Evolutionary conservation across 2,888 invertebrate genomes (phyloP).

Genomic region (Invenusta paracnida): DNA sequence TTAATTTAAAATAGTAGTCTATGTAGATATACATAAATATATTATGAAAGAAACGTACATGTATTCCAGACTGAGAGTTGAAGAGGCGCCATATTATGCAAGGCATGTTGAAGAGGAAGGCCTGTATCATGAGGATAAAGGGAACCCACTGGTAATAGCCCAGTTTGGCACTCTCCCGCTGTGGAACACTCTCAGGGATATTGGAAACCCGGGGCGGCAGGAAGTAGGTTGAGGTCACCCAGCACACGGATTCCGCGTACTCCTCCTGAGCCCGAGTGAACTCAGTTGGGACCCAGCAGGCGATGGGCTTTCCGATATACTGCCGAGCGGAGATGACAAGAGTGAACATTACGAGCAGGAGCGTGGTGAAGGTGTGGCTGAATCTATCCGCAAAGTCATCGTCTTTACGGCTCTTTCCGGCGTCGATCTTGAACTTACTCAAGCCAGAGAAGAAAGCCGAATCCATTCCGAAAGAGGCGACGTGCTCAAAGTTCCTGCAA

Average conservation of each 20-base stretch:
- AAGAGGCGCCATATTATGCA: conserved; percentile 62
- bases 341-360: conserved; percentile 83
- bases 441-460: conserved; percentile 42
- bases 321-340: no score
- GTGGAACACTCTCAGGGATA: conserved; percentile 57
- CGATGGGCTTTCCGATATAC: conserved; percentile 93
- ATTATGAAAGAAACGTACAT: conserved; percentile 46
- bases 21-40: no score
- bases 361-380: conserved; percentile 62
- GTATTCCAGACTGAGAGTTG: conserved; percentile 58
- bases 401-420: conserved; percentile 53
- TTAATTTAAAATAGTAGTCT: no score
- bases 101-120: conserved; percentile 62
- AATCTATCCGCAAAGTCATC: conserved; percentile 61
- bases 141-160: conserved; percentile 62
- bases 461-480: no score
- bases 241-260: no score
- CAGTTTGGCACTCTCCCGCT: conserved; percentile 56
- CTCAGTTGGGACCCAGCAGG: conserved; percentile 69
- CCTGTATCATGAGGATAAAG: conserved; percentile 62
- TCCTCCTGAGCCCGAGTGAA: no score
- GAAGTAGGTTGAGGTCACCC: conserved; percentile 63
- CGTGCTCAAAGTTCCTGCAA: no score
- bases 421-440: conserved; percentile 41
- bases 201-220: conserved; percentile 60